Evolutionary conservation across 2,888 invertebrate genomes (phyloP).

Genomic region (Alentia gelatinosa): DNA sequence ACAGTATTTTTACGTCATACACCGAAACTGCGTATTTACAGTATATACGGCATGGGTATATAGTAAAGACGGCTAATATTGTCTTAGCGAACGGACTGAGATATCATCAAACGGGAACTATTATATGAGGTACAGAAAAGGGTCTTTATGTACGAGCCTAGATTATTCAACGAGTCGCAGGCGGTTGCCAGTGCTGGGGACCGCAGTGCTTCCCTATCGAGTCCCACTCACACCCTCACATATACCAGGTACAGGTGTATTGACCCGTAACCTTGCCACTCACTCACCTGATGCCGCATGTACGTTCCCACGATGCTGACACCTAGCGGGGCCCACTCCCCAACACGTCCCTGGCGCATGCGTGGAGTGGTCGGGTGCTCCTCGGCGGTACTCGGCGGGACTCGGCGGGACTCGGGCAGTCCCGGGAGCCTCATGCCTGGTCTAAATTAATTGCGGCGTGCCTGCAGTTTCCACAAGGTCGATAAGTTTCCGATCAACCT

Average conservation of each 20-base stretch:
- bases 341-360: neutral
- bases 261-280: neutral
- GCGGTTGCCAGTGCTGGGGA: neutral
- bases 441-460: conserved; percentile 41
- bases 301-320: too few species aligned
- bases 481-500: conserved; percentile 23
- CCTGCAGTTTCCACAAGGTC: conserved; percentile 1
- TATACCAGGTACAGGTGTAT: neutral
- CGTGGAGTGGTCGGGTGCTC: neutral
- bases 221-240: neutral
- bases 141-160: too few species aligned
- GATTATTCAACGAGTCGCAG: too few species aligned
- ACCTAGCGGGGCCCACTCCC: too few species aligned
- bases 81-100: too few species aligned
- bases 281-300: neutral
- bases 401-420: neutral
- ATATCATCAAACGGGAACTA: too few species aligned
- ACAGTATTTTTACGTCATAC: too few species aligned
- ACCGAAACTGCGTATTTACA: too few species aligned
- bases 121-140: too few species aligned
- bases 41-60: too few species aligned
- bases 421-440: neutral
- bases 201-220: neutral
- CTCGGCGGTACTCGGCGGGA: neutral
- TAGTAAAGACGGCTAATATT: too few species aligned